Conservation (phyloP, 2,113 vertebrate species). For the Pteruthius melanotis region DNA sequence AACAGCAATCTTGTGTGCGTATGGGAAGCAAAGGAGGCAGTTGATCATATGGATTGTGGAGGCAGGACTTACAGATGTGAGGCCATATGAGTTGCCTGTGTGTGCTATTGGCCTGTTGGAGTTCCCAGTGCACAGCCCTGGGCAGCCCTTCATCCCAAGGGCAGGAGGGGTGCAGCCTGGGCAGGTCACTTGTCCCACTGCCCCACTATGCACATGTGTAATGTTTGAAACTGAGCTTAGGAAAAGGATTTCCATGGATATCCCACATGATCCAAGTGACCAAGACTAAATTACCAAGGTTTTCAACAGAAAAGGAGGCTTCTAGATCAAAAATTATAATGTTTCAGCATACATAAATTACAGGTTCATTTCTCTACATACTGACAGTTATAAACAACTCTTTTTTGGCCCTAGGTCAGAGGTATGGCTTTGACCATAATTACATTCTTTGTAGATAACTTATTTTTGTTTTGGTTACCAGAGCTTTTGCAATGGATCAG, state of each 20-base stretch:
- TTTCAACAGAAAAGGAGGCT: conserved; percentile 13
- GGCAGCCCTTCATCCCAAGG: background rate
- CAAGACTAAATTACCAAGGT: background rate
- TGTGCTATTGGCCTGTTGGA: background rate
- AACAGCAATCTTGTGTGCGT: background rate
- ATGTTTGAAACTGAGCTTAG: background rate
- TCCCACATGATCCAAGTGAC: background rate
- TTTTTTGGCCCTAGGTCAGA: conserved; percentile 12
- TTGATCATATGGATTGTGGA: background rate
- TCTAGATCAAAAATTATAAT: conserved; percentile 40
- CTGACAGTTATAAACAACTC: conserved; percentile 41
- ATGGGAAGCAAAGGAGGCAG: accelerated
- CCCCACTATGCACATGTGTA: background rate
- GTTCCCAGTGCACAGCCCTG: background rate
- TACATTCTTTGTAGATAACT: conserved; percentile 36
- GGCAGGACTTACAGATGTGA: background rate
- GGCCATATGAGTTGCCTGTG: background rate
- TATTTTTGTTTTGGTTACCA: conserved; percentile 24
- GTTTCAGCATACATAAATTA: conserved; percentile 35
- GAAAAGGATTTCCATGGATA: background rate
- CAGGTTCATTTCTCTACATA: background rate
- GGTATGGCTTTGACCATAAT: conserved; percentile 48
- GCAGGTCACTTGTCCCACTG: background rate
- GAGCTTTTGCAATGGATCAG: background rate
- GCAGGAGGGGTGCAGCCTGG: background rate